Percentiles rank a stretch among this genome's conserved stretches.
phyloP scores from a whole-genome alignment of 2,113 vertebrate genomes.

The Colistium nudipinnis region DNA sequence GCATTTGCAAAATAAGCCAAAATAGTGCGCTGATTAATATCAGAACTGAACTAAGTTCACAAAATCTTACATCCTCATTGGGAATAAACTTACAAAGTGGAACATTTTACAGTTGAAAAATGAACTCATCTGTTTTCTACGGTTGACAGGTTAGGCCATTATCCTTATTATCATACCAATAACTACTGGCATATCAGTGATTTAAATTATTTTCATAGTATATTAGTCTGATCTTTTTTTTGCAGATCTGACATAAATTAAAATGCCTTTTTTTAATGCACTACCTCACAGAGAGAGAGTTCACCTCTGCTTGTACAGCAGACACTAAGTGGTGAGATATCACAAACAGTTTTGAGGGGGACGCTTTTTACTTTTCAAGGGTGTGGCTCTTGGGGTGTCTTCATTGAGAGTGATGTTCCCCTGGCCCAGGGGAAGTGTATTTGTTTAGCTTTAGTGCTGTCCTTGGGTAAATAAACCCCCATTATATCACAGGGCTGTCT shows the following conservation, averaged over 20 bases:
- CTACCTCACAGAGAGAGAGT: conserved; percentile 3
- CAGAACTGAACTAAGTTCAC: neutral
- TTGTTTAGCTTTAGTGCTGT: conserved; percentile 72
- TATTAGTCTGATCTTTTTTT: conserved; percentile 14
- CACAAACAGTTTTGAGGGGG: conserved; percentile 27
- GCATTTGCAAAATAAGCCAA: neutral
- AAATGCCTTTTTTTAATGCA: conserved; percentile 2
- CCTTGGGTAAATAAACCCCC: conserved; percentile 68
- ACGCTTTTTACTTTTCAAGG: conserved; percentile 45
- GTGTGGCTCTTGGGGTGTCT: conserved; percentile 25
- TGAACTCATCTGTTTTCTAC: neutral
- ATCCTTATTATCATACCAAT: neutral
- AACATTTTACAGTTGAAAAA: neutral
- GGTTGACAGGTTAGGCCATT: neutral
- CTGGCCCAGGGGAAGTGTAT: conserved; percentile 59
- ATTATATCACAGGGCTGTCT: conserved; percentile 72
- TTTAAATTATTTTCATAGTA: neutral
- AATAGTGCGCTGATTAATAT: neutral
- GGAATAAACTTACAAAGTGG: neutral
- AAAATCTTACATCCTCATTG: neutral
- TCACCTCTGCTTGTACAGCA: conserved; percentile 17
- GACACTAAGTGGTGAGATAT: conserved; percentile 28
- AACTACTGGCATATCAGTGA: neutral
- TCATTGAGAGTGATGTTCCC: conserved; percentile 64
- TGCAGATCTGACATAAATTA: conserved; percentile 2